phyloP scores from a whole-genome alignment of 2,113 vertebrate genomes.

The Pyrgilauda ruficollis region DNA sequence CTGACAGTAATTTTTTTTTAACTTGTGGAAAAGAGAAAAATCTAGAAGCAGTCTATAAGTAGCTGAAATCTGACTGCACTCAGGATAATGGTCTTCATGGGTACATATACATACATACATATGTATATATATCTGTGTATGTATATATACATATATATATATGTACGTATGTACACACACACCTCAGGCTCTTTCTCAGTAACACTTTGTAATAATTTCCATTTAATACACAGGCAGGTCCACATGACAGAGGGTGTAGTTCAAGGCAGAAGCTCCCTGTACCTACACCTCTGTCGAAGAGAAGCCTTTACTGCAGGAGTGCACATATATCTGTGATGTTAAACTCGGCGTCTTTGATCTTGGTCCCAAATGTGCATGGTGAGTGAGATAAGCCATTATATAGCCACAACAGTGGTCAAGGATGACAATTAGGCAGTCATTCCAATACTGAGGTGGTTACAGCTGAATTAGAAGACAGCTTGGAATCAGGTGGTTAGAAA shows the following conservation, averaged over 20 bases:
- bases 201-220: not conserved
- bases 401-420: not conserved
- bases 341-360: not conserved
- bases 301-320: not conserved
- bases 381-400: not conserved
- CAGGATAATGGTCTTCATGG: not conserved
- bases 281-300: not conserved
- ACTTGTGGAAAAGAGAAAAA: not conserved
- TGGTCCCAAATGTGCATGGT: not conserved
- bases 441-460: not conserved
- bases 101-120: too few species aligned
- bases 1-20: not conserved
- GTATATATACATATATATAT: too few species aligned
- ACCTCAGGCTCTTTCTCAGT: not conserved
- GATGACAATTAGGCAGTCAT: not conserved
- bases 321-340: not conserved
- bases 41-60: not conserved
- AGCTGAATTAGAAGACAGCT: not conserved
- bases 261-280: not conserved
- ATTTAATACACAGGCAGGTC: not conserved
- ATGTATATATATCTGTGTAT: too few species aligned
- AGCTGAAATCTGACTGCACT: not conserved
- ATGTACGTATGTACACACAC: too few species aligned
- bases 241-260: not conserved
- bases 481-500: not conserved